Evolutionary conservation across 2,888 invertebrate species (phyloP), one percentile per base, ranked within the genome.

Genomic region (Podotricha telesiphe): DNA sequence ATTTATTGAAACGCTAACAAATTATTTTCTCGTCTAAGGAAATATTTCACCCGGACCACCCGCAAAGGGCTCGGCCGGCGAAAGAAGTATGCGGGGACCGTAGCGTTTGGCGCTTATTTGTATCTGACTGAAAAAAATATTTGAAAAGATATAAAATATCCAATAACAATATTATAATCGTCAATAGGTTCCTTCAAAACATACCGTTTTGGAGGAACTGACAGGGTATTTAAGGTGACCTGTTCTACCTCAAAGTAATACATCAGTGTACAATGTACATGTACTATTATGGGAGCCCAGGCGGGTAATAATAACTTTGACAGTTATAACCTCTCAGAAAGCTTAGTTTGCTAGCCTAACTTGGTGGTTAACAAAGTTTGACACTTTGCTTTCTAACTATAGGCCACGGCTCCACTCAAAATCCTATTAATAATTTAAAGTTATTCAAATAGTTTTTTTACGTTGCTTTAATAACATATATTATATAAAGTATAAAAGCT

Each of bases 261-360:
- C 75, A 73, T 73, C 68, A 73, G 70, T 76, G 66, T 74, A 59
- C 68, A 73, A 70, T 76, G 66, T 74, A 59, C 75, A 73, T 76
- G 75, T 82, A 79, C 76, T 79, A 77, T 79, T 80, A 80, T 78
- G 80, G 79, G 79, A 84, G 81, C 77, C 76, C 77, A 78, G 78
- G 74, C 78, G 73, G 76, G 81, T 82, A 84, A 85, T 86, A 86
- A 86, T 85, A 88, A 86, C 84, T 88, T 87, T 79, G 87, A 86
- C 85, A 86, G 87, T 86, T 86, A 83, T 84, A 87, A 85, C 84
- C 83, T 84, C 80, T 64, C 64, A 66, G 61, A 76, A 78, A 79
- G 78, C 79, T 78, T 78, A 82, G 82, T 85, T 86, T 78, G 77
- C 79, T 75, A 77, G 77, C 80, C 75, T 76, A 78, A 81, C 80